These are phyloP conservation scores for Stratiomys singularior DNA, from an alignment of 2,888 invertebrate species.

Conservation along the genomic window DNA sequence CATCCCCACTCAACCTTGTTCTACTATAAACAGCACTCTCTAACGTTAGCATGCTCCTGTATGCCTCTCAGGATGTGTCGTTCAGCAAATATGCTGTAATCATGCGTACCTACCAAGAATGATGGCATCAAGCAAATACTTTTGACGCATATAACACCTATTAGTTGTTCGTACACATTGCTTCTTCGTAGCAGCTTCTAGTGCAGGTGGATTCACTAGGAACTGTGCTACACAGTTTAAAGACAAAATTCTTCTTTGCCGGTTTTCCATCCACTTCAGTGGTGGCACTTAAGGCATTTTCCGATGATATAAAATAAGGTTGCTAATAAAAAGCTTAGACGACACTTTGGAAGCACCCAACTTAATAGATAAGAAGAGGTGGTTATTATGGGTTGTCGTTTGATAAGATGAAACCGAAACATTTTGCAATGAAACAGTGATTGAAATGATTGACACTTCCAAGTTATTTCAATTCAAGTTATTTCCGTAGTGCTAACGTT, in stretches of 20 bases:
- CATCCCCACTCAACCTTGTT: neutral
- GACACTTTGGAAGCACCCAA: constrained; percentile 19
- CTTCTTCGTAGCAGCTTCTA: neutral
- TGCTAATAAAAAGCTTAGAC: constrained; percentile 37
- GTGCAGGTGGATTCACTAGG: neutral
- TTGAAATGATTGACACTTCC: too few species aligned
- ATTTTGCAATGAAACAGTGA: too few species aligned
- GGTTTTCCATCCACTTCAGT: neutral
- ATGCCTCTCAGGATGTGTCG: constrained; percentile 17
- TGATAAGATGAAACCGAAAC: too few species aligned
- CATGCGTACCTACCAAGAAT: constrained; percentile 12
- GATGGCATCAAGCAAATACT: constrained; percentile 38
- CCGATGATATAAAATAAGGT: constrained; percentile 1
- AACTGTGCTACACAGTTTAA: neutral
- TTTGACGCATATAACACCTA: constrained; percentile 24
- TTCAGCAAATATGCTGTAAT: constrained; percentile 20
- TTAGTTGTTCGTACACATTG: constrained; percentile 2
- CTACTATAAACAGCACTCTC: neutral
- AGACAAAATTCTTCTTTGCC: neutral
- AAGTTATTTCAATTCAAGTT: too few species aligned
- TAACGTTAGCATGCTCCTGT: neutral
- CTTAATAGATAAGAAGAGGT: neutral
- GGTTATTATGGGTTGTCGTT: neutral
- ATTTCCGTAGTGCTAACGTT: too few species aligned
- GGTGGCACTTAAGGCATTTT: constrained; percentile 3